Conservation (phyloP, 2,888 invertebrate genomes). For the Microdon myrmicae region DNA sequence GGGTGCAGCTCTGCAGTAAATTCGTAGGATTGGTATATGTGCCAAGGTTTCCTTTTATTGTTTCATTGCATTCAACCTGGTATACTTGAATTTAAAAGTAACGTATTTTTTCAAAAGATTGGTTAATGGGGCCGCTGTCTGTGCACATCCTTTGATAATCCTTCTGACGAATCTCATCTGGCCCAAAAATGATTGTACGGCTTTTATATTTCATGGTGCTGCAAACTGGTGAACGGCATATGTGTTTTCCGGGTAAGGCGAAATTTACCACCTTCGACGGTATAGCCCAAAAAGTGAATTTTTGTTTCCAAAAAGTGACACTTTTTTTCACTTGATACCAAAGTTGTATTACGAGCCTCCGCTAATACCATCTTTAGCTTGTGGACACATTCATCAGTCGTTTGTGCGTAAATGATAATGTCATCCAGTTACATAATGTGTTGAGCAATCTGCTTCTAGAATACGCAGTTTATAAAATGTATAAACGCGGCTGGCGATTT, state of each 20-base stretch:
- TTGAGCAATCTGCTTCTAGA: constrained; percentile 17
- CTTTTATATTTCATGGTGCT: constrained; percentile 16
- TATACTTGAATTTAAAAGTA: too few relatives aligned
- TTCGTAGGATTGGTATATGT: too few relatives aligned
- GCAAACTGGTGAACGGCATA: constrained; percentile 13
- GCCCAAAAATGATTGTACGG: constrained; percentile 16
- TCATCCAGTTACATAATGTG: constrained; percentile 27
- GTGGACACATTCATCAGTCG: constrained; percentile 3
- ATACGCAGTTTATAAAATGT: constrained; percentile 42
- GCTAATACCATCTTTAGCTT: constrained; percentile 31
- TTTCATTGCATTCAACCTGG: too few relatives aligned
- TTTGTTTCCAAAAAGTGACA: constrained; percentile 6
- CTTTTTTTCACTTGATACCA: constrained; percentile 8
- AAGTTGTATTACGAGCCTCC: not conserved
- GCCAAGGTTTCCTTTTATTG: too few relatives aligned
- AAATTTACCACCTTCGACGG: constrained; percentile 8
- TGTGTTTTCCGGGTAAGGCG: constrained; percentile 30
- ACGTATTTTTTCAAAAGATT: too few relatives aligned
- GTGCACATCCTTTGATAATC: constrained; percentile 14
- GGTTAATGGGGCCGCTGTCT: too few relatives aligned
- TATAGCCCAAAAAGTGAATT: constrained; percentile 23
- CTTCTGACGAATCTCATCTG: constrained; percentile 13
- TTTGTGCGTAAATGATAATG: constrained; percentile 16
- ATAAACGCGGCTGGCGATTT: constrained; percentile 60
- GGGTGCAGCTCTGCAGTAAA: too few relatives aligned